Base-by-base conservation (phyloP, 2,888 invertebrate species). In the Acanthoscelides obtectus region DNA sequence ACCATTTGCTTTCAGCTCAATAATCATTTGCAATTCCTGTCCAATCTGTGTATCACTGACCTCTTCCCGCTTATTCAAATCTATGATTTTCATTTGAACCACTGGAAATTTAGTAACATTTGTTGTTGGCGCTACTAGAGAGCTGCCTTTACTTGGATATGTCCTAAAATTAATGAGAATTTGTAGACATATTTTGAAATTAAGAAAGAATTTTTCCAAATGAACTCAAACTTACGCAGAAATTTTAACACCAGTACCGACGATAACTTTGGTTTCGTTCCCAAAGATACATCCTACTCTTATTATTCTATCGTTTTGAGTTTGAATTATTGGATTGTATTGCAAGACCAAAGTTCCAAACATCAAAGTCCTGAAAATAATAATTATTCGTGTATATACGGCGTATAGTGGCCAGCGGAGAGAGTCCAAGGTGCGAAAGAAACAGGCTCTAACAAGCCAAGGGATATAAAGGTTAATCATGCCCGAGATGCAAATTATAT, bases 251-350 rank as follows among this genome's bases (percentile, higher is more conserved):
- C 89, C 87, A n/a, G 90, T 88, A 65, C 88, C 88, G 3, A 89
- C 86, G 64, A 90, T 84, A 74, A 89, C 87, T 80, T 85, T 86
- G 20, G 87, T 82, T 69, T 83, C 81, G 65, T 85, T 86, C 66
- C 87, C 87, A 76, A 92, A 88, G n/a, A 93, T 90, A 80, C 94
- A 94, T 0, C 94, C 94, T 4, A 94, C 91, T 79, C 92, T 91
- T 72, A 95, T 90, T 79, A 94, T 90, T 72, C 94, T 89, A 85
- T 96, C 96, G 0, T 94, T 94, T 73, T 94, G 91, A 20, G 94
- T 92, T 85, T 95, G 95, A 73, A 96, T 93, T 77, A 94, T 90
- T 0, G 92, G 90, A 85, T 95, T 95, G 84, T 93, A 93, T 84
- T 95, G 95, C 70, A 96, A 89, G 80, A 95, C 91, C 79, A 95